phyloP scores from a whole-genome alignment of 64 coral and sea anemone genomes.

The Pocillopora verrucosa region DNA sequence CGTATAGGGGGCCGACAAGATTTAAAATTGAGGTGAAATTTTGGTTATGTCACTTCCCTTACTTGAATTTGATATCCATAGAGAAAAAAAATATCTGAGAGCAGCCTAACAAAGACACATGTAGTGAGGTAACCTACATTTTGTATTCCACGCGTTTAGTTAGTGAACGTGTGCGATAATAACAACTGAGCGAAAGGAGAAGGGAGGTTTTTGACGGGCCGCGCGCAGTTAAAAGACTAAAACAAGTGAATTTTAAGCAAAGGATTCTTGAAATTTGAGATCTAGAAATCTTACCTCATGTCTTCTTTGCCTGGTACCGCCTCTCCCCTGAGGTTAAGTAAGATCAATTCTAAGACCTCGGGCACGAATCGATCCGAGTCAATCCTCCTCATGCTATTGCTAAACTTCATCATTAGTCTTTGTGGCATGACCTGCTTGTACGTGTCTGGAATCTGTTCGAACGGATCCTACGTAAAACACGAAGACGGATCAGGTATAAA shows the following conservation, averaged over 20 bases:
- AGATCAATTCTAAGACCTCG: conserved; percentile 53
- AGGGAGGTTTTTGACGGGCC: background rate
- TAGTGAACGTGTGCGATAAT: too few species aligned
- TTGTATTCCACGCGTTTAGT: too few species aligned
- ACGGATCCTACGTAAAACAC: conserved; percentile 37
- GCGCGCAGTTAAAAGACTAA: background rate
- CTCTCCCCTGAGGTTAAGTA: conserved; percentile 19
- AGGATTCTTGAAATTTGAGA: too few species aligned
- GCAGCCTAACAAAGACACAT: too few species aligned
- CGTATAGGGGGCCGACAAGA: too few species aligned
- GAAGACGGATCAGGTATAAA: too few species aligned
- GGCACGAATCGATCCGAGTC: conserved; percentile 31
- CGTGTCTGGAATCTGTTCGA: conserved; percentile 31
- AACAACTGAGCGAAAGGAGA: too few species aligned
- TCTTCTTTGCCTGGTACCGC: background rate
- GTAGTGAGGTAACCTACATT: too few species aligned
- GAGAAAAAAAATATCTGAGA: too few species aligned
- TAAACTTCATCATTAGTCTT: conserved; percentile 10
- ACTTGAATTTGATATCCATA: too few species aligned
- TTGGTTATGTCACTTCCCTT: too few species aligned
- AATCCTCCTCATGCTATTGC: conserved; percentile 4
- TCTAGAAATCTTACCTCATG: conserved; percentile 22
- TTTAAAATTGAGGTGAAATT: too few species aligned
- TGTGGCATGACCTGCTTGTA: conserved; percentile 30
- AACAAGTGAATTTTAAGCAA: background rate